Evolutionary conservation across 2,797 vertebrate genomes (phyloP).

Genomic region (Chromis chromis): DNA sequence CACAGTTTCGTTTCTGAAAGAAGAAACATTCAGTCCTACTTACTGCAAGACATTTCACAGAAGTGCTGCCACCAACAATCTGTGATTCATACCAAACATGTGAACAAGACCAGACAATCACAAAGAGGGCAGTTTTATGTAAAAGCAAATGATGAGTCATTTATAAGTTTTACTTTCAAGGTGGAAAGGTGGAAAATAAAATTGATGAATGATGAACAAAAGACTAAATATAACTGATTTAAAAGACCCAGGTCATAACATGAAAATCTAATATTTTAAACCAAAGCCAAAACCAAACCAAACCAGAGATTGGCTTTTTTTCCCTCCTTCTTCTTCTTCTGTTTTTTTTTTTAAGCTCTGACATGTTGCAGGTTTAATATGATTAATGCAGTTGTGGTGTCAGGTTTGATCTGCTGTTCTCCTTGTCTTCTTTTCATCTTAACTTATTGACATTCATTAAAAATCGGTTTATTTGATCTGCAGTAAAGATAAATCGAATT

Average conservation of each 20-base stretch:
- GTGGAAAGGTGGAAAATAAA: neutral
- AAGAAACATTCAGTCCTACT: slow-evolving; percentile 28
- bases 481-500: slow-evolving; percentile 18
- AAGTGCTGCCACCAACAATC: neutral
- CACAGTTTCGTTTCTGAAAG: slow-evolving; percentile 79
- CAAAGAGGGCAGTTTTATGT: neutral
- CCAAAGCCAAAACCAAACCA: neutral
- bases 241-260: too few species aligned
- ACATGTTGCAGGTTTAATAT: slow-evolving; percentile 2
- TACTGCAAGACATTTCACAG: neutral
- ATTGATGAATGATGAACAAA: neutral
- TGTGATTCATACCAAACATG: slow-evolving; percentile 3
- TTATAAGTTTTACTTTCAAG: too few species aligned
- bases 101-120: slow-evolving; percentile 11
- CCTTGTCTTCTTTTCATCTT: slow-evolving; percentile 9
- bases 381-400: slow-evolving; percentile 6
- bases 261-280: neutral
- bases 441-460: slow-evolving; percentile 19
- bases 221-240: neutral
- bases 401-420: slow-evolving; percentile 9
- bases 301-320: neutral
- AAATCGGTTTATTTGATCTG: slow-evolving; percentile 31
- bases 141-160: too few species aligned
- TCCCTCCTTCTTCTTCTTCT: neutral
- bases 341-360: neutral